phyloP scores from a whole-genome alignment of 2,888 invertebrate species.

The Nomada fucata region DNA sequence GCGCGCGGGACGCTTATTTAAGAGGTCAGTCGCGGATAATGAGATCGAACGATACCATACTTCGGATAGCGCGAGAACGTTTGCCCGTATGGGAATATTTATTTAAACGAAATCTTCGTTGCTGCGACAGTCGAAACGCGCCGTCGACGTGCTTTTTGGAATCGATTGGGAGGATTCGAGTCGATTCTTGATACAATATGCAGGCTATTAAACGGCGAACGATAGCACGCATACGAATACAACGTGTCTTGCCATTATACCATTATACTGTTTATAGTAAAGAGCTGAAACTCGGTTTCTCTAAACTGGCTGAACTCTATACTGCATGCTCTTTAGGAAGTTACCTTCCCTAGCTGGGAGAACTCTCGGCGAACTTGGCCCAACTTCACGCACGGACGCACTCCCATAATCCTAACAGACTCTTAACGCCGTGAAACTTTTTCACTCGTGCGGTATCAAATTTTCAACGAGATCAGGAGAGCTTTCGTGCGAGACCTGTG shows the following conservation, averaged over 20 bases:
- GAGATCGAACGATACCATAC: neutral
- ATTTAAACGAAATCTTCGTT: neutral
- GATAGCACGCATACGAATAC: neutral
- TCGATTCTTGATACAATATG: neutral
- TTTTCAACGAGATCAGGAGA: neutral
- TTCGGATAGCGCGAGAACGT: neutral
- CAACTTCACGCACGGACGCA: slow-evolving; percentile 6
- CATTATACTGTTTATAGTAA: neutral
- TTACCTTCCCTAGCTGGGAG: neutral
- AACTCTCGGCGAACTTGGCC: neutral
- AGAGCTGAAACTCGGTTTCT: neutral
- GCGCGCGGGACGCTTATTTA: slow-evolving; percentile 8
- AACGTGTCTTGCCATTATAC: neutral
- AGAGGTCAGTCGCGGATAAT: neutral
- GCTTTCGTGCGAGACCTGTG: neutral
- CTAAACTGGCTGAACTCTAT: neutral
- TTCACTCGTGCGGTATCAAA: slow-evolving; percentile 13
- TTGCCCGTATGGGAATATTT: neutral
- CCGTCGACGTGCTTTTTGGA: neutral
- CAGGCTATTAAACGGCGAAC: neutral
- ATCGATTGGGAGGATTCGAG: neutral
- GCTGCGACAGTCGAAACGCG: neutral
- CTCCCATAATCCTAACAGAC: neutral
- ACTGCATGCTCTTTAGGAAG: neutral
- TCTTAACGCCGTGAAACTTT: neutral